Conservation (phyloP, 2,113 vertebrate genomes). For the Tupaia chinensis region DNA sequence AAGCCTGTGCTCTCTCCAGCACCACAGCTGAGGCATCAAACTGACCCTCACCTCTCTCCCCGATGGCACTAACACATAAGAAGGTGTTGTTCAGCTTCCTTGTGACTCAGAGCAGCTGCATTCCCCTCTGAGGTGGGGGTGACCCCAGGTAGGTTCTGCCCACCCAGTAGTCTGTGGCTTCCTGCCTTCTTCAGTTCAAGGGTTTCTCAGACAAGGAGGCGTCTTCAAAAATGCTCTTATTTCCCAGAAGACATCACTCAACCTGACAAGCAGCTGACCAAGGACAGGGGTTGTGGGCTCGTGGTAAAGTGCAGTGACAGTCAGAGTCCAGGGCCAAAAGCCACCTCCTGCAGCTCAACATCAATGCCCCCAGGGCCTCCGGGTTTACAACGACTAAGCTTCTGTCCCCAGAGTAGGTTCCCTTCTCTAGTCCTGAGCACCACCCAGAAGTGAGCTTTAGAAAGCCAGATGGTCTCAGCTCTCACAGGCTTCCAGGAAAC, state of each 20-base stretch:
- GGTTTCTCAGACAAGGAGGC: slow-evolving; percentile 69
- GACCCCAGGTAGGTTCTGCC: slow-evolving; percentile 73
- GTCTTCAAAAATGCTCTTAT: slow-evolving; percentile 33
- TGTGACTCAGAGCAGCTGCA: slow-evolving; percentile 70
- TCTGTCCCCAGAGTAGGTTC: background rate
- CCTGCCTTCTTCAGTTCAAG: slow-evolving; percentile 74
- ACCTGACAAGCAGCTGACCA: slow-evolving; percentile 12
- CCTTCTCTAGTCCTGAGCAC: slow-evolving; percentile 7
- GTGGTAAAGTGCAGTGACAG: background rate
- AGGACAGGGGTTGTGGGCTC: background rate
- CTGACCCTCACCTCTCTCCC: background rate
- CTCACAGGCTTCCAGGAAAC: slow-evolving; percentile 74
- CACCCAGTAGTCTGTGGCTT: slow-evolving; percentile 79
- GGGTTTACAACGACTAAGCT: background rate
- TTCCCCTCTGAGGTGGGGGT: slow-evolving; percentile 43
- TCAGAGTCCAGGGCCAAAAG: background rate
- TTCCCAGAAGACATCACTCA: slow-evolving; percentile 70
- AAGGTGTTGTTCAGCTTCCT: slow-evolving; percentile 39
- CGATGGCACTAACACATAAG: slow-evolving; percentile 31
- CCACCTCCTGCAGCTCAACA: background rate
- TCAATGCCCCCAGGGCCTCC: background rate
- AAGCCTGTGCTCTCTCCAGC: background rate
- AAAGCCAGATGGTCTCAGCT: slow-evolving; percentile 69
- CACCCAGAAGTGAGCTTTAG: slow-evolving; percentile 11
- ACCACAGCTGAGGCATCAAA: background rate